Conservation (phyloP, 1,140 invertebrate genomes). For the Dufourea novaeangliae region DNA sequence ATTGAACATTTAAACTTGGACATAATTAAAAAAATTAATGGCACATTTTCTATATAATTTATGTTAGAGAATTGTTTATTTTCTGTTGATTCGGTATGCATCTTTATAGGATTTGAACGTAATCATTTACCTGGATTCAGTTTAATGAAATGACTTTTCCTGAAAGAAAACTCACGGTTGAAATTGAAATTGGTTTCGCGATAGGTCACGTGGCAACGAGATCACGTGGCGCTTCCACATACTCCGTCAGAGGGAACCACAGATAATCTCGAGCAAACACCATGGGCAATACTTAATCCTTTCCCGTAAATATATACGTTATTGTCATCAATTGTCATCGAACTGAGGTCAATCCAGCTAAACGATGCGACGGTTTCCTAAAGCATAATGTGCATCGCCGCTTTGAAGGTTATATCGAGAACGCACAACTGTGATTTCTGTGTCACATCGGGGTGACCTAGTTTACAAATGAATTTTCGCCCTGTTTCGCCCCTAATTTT, state of each 20-base stretch:
- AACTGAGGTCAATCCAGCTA: constrained; percentile 18
- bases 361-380: constrained; percentile 20
- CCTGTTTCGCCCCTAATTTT: constrained; percentile 28
- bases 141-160: not conserved
- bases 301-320: constrained; percentile 59
- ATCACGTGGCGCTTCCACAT: constrained; percentile 62
- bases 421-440: constrained; percentile 7
- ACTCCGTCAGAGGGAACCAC: constrained; percentile 40
- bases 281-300: constrained; percentile 35
- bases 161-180: not conserved
- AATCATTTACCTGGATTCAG: not conserved
- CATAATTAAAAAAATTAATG: not conserved
- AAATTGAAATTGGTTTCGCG: constrained; percentile 39
- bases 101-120: not conserved
- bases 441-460: constrained; percentile 58
- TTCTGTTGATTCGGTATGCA: not conserved
- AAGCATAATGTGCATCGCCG: constrained; percentile 22
- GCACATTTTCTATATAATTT: not conserved
- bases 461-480: constrained; percentile 52
- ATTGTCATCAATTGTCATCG: constrained; percentile 57
- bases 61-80: not conserved
- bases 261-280: constrained; percentile 37
- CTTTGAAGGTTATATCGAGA: constrained; percentile 4
- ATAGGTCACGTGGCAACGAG: constrained; percentile 54
- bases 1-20: not conserved